Conservation (phyloP, 1,140 invertebrate genomes). For the Holotrichia oblita region DNA sequence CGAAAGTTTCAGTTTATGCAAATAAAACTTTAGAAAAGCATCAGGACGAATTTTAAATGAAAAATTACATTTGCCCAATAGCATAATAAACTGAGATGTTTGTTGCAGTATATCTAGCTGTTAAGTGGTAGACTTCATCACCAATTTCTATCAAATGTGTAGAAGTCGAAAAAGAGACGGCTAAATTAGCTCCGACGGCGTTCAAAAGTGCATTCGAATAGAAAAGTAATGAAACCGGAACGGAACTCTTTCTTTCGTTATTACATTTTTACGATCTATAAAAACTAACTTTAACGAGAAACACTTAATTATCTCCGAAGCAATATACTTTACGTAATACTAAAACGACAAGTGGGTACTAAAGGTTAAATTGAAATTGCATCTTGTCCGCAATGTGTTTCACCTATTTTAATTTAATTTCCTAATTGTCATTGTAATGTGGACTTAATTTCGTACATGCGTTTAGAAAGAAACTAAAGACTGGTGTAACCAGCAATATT, state of each 20-base stretch:
- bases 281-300: neutral
- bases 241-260: neutral
- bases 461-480: neutral
- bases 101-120: no score
- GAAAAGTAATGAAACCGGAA: neutral
- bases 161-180: no score
- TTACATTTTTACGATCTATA: constrained; percentile 17
- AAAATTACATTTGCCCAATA: neutral
- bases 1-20: neutral
- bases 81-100: no score
- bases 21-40: neutral
- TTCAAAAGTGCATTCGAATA: neutral
- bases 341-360: constrained; percentile 23
- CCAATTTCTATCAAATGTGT: no score
- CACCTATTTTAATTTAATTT: neutral
- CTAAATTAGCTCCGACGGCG: neutral
- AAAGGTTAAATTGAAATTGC: neutral
- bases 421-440: neutral
- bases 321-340: constrained; percentile 12
- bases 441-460: neutral
- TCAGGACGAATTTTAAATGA: neutral
- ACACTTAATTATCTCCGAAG: constrained; percentile 10
- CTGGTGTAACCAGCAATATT: neutral
- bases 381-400: neutral
- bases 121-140: no score